A percentile compares a stretch with the other conserved stretches of the same genome.
Conservation (phyloP, 2,888 invertebrate species). For the Cheilosia variabilis region DNA sequence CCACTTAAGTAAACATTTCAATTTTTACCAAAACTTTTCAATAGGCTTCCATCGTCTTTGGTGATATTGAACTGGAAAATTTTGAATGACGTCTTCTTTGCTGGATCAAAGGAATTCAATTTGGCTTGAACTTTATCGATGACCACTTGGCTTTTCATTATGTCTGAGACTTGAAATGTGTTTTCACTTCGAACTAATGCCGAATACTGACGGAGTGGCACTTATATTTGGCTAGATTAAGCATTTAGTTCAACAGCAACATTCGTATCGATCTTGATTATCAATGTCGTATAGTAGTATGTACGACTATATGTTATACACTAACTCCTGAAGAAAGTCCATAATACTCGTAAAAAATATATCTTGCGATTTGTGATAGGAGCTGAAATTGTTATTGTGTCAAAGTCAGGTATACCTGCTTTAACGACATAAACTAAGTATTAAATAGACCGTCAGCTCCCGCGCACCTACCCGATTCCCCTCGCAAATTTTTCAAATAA, state of each 20-base stretch:
- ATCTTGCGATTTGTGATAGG: too few species aligned
- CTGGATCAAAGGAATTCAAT: constrained; percentile 80
- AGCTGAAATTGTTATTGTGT: too few species aligned
- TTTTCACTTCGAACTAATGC: constrained; percentile 69
- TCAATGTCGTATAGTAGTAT: background rate
- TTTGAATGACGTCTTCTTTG: constrained; percentile 80
- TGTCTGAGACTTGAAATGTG: background rate
- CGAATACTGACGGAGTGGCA: constrained; percentile 56
- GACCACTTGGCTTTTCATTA: constrained; percentile 81
- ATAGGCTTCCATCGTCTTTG: constrained; percentile 78
- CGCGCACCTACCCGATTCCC: too few species aligned
- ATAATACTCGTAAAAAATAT: too few species aligned
- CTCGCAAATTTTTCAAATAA: too few species aligned
- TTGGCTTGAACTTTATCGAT: constrained; percentile 82
- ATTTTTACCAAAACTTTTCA: background rate
- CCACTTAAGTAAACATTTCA: background rate
- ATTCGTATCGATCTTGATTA: constrained; percentile 1
- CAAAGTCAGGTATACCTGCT: too few species aligned
- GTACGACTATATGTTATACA: too few species aligned
- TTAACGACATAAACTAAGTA: too few species aligned
- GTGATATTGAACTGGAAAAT: constrained; percentile 82
- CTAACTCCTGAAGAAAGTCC: too few species aligned
- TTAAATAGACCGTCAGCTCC: too few species aligned
- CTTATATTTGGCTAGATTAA: background rate
- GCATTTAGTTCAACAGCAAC: background rate